Percentiles rank a stretch among this genome's conserved stretches.
Evolutionary conservation across 2,888 invertebrate species (phyloP).

Genomic region (Drosophila lacicola): DNA sequence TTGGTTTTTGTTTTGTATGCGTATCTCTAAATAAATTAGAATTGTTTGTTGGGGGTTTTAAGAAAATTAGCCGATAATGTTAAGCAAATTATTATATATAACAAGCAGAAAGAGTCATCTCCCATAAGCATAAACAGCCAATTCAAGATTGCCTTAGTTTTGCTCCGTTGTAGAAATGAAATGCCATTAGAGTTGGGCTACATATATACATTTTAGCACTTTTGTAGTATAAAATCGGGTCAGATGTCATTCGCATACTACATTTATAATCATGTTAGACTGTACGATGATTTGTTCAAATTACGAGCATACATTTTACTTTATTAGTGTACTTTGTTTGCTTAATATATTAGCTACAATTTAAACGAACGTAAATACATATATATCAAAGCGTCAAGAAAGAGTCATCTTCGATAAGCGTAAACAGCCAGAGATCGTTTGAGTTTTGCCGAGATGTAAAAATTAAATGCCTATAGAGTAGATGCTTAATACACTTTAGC

Average conservation of each 20-base stretch:
- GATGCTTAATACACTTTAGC: neutral
- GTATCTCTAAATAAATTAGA: neutral
- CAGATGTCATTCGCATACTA: no score
- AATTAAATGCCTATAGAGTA: neutral
- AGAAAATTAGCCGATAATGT: neutral
- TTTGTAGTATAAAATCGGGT: no score
- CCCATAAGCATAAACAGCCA: neutral
- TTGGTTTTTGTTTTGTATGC: neutral
- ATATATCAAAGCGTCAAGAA: no score
- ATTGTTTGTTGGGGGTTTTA: no score
- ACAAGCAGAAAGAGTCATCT: conserved; percentile 1
- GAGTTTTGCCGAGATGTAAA: neutral
- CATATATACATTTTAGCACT: no score
- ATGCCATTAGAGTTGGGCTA: no score
- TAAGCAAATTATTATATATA: neutral
- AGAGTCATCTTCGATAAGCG: neutral
- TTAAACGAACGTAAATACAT: no score
- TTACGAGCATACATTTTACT: neutral
- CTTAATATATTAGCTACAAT: conserved; percentile 1
- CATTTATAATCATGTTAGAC: neutral
- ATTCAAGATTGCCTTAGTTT: no score
- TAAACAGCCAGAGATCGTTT: neutral
- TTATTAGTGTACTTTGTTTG: neutral
- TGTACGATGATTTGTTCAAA: neutral
- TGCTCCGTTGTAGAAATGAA: no score